These are phyloP conservation scores for Rhinoderma darwinii DNA, from an alignment of 2,113 vertebrate species.

Conservation along the genomic window DNA sequence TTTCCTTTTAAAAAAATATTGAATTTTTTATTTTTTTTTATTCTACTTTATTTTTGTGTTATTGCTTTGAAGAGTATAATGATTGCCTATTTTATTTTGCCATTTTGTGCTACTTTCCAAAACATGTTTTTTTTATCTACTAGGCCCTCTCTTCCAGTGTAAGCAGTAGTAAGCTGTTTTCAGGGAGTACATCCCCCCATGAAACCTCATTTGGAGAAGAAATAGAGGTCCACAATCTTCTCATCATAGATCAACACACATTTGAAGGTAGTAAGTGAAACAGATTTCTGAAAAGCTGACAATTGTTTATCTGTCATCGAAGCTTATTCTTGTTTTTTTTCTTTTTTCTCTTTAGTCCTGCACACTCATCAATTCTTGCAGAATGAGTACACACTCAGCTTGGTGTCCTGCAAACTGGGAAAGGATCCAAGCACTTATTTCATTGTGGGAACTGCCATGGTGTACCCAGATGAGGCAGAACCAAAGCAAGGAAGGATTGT, in stretches of 20 bases:
- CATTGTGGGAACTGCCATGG: constrained; percentile 96
- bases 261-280: constrained; percentile 85
- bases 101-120: background rate
- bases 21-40: no score
- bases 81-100: background rate
- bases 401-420: constrained; percentile 95
- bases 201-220: constrained; percentile 97
- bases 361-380: constrained; percentile 98
- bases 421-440: constrained; percentile 96
- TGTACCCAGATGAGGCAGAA: constrained; percentile 96
- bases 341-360: constrained; percentile 78
- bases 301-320: background rate
- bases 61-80: background rate
- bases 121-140: constrained; percentile 28
- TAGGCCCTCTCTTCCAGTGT: constrained; percentile 96
- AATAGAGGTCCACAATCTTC: constrained; percentile 96
- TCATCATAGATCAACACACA: constrained; percentile 98
- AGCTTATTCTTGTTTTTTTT: background rate
- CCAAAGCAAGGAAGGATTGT: constrained; percentile 98
- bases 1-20: no score
- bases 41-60: background rate
- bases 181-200: constrained; percentile 94
- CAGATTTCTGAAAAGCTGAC: background rate
- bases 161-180: constrained; percentile 97
- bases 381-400: constrained; percentile 93